phyloP scores from a whole-genome alignment of 2,797 vertebrate genomes.

The Chelidonichthys spinosus region DNA sequence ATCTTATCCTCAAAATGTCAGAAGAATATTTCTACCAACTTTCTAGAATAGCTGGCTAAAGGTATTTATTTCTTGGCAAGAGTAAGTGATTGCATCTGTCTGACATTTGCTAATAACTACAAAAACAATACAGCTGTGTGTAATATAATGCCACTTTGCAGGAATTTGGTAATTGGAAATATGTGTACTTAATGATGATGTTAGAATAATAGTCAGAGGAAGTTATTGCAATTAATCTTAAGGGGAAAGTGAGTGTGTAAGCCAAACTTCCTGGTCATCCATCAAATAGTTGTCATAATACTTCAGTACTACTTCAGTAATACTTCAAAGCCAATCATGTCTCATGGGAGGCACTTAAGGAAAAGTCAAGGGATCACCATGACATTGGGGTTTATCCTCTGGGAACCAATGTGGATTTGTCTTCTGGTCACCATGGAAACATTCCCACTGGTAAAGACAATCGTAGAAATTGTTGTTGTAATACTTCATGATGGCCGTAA shows the following conservation, averaged over 20 bases:
- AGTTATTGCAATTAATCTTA: background rate
- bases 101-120: no score
- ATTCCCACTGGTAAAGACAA: background rate
- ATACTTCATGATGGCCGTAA: background rate
- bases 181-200: background rate
- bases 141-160: background rate
- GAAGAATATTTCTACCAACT: background rate
- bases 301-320: no score
- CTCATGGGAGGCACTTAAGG: no score
- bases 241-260: background rate
- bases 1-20: no score
- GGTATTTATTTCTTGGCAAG: background rate
- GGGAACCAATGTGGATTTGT: constrained; percentile 3
- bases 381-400: background rate
- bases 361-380: background rate
- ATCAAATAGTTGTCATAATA: background rate
- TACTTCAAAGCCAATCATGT: background rate
- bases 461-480: background rate
- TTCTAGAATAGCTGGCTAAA: background rate
- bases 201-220: no score
- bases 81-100: background rate
- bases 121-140: background rate
- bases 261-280: background rate
- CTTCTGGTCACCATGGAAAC: background rate
- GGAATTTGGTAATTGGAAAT: background rate